Base-by-base conservation (phyloP, 2,113 vertebrate species). In the Suncus etruscus region DNA sequence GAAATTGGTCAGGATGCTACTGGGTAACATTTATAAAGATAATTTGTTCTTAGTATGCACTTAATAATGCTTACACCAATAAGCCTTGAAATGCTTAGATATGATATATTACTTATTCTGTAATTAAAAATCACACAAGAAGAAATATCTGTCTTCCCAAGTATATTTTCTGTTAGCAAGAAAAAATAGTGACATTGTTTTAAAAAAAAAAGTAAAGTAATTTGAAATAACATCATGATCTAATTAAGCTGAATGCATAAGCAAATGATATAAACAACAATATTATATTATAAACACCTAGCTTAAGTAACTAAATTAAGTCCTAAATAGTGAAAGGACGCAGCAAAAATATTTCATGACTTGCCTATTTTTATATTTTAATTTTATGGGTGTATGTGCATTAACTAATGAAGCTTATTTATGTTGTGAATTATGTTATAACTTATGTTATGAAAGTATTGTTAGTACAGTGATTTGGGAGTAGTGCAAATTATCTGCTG, bases 381-480 rank as follows among this genome's bases (percentile, higher is more conserved):
- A 80, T 66, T 1, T 0, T 27, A 0, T 8, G 8, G 2, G 12
- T 3, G 1, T 22, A 54, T 48, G 24, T 65, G 2, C 4, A 51
- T 24, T 47, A 12, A 78, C 14, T 3, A 31, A 6, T 15, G 11
- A 51, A 22, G 1, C 11, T 76, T 18, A 45, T 18, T 58, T 12
- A 31, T 27, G 1, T 86, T 29, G 5, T 39, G 39, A 39, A 39
- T 39, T 39, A 39, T 39, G 5, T 39, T 5, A 39, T 39, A 39
- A 39, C 4, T 27, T 12, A 0, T 54, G 2, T 6, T 3, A 8
- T 94, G 58, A 81, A 3, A 45, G 50, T 20, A 47, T 73, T 10
- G 27, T 6, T 73, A 10, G 11, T 50, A 14, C 83, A 66, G 47
- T 15, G 51, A 14, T 1, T 78, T 45, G 54, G 54, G 12, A 29